Base-by-base conservation (phyloP, 1,140 invertebrate species). In the Drosophila novamexicana region DNA sequence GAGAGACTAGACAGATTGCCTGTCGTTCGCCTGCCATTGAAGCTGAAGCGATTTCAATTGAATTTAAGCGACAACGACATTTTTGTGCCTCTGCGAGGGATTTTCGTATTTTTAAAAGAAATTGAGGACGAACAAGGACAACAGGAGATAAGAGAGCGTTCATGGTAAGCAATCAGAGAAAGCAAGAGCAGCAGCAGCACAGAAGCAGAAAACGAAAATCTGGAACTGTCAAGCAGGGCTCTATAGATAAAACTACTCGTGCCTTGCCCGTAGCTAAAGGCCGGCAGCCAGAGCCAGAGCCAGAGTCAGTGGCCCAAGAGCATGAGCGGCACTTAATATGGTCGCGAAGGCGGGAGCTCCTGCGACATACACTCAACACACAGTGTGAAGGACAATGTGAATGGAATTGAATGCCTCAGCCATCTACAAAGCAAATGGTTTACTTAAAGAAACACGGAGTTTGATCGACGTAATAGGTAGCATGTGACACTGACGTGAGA, bases 11-110 rank as follows among this genome's bases (percentile, higher is more conserved):
- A 89, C 84, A 89, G 84, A 89, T 89, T 89, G 84, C 84, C 84
- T 89, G 80, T 89, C 84, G 85, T 66, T 84, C 75, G 80, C 62
- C 85, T 89, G 84, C 77, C 77, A 79, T 83, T 86, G 83, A 77
- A 88, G 80, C 81, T 78, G 80, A 81, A 89, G 84, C 77, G 79
- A 84, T 89, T 89, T 74, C 84, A 89, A 89, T 89, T 89, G 77
- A 90, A 89, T 89, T 89, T 89, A 78, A 81, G 80, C 84, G 65
- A 76, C 53, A 68, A 74, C 77, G 80, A 73, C 68, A 74, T 78
- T 75, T 71, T 61, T 61, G 50, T 69, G 69, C 75, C 59, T 69
- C 65, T 52, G 68, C 71, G 73, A 79, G 77, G 79, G 79, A 86
- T 83, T 86, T 86, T 79, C 62, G 76, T 63, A 74, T 88, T 79